Percentiles rank a stretch among this genome's conserved stretches.
phyloP scores from a whole-genome alignment of 2,888 invertebrate genomes.

The Chaitophorus viminalis region DNA sequence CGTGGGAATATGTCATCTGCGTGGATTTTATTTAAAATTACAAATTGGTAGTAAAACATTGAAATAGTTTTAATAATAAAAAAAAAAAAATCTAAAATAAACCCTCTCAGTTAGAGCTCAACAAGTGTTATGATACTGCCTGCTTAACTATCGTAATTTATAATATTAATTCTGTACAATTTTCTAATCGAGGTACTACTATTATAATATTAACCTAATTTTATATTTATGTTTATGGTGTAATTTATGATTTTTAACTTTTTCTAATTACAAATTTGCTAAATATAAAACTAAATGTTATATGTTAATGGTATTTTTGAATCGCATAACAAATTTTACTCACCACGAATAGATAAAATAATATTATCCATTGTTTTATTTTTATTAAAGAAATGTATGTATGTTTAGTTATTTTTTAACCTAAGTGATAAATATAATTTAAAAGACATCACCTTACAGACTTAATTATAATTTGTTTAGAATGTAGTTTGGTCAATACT shows the following conservation, averaged over 20 bases:
- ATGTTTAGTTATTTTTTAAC: background rate
- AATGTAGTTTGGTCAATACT: too few relatives aligned
- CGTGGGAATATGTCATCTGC: constrained; percentile 50
- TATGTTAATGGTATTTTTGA: background rate
- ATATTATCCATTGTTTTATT: background rate
- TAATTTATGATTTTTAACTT: background rate
- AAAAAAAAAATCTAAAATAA: constrained; percentile 32
- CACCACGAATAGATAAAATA: background rate
- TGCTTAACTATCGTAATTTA: background rate
- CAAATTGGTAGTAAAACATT: constrained; percentile 40
- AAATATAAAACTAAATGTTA: background rate
- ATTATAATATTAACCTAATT: background rate
- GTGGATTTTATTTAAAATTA: constrained; percentile 47
- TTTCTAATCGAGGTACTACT: background rate
- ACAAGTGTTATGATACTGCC: constrained; percentile 10
- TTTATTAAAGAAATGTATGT: too few relatives aligned
- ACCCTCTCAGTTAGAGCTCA: background rate
- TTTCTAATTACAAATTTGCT: background rate
- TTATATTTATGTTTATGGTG: background rate
- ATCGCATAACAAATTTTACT: background rate
- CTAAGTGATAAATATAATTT: background rate
- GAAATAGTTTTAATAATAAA: constrained; percentile 45
- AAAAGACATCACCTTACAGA: background rate
- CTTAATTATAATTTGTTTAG: too few relatives aligned
- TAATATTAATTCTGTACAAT: constrained; percentile 11